Evolutionary conservation across 2,797 vertebrate species (phyloP).

Genomic region (Ptychobarbus kaznakovi): DNA sequence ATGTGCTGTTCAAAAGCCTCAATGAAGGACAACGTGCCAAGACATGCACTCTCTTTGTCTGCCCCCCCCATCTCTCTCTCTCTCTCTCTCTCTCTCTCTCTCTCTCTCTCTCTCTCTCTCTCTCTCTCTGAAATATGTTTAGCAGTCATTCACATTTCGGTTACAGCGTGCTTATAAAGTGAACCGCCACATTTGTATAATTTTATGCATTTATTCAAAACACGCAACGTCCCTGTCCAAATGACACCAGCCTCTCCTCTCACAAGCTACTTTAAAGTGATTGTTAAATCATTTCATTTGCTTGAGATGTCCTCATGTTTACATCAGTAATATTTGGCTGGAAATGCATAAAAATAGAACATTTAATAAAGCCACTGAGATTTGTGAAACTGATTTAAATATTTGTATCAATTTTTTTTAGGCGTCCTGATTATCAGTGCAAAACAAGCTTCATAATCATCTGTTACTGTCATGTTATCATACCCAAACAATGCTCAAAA

Average conservation of each 20-base stretch:
- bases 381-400: constrained; percentile 1
- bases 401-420: not conserved
- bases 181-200: constrained; percentile 14
- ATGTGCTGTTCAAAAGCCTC: constrained; percentile 38
- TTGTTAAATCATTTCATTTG: constrained; percentile 61
- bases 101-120: not conserved
- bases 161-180: not conserved
- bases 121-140: constrained; percentile 1
- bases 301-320: constrained; percentile 56
- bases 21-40: constrained; percentile 53
- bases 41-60: constrained; percentile 58
- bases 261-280: constrained; percentile 52
- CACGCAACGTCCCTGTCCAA: constrained; percentile 10
- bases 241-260: constrained; percentile 29
- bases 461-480: not conserved
- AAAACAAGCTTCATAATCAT: not conserved
- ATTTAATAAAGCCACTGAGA: not conserved
- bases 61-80: not conserved
- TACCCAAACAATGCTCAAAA: constrained; percentile 2
- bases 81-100: not conserved
- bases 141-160: constrained; percentile 22
- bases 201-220: constrained; percentile 39
- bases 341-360: constrained; percentile 10
- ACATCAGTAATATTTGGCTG: constrained; percentile 44
- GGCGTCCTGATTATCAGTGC: not conserved